Evolutionary conservation across 2,113 vertebrate genomes (phyloP).

Genomic region (human): DNA sequence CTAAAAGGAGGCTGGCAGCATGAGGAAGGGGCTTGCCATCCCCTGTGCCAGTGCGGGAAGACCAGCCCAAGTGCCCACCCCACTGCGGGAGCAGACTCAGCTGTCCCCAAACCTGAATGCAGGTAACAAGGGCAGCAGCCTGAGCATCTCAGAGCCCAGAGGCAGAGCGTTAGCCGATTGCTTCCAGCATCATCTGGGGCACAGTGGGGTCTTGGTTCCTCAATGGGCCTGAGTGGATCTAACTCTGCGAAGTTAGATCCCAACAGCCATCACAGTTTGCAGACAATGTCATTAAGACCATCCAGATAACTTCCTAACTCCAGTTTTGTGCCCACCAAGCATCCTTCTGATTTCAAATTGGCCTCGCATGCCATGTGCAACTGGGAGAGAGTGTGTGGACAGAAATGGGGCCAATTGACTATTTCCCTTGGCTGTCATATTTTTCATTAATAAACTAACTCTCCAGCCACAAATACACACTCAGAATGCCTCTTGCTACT

Average conservation of each 20-base stretch:
- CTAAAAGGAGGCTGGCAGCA: background rate
- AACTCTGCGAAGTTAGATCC: background rate
- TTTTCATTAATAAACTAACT: background rate
- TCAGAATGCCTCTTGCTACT: background rate
- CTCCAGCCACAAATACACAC: background rate
- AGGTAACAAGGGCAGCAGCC: background rate
- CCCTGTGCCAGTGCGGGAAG: accelerated
- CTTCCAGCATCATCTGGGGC: background rate
- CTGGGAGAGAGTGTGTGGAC: background rate
- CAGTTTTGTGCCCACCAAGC: background rate
- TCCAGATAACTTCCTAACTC: background rate
- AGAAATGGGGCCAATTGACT: background rate
- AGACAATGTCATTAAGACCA: background rate
- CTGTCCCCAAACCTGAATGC: background rate
- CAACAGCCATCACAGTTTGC: background rate
- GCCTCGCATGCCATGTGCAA: too few species aligned
- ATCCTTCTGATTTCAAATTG: background rate
- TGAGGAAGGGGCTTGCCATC: background rate
- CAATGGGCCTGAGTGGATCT: background rate
- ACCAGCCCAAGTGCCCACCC: background rate
- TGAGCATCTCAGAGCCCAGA: background rate
- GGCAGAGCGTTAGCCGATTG: accelerated
- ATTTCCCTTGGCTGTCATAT: background rate
- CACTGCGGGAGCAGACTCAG: background rate
- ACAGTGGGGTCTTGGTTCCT: background rate